Evolutionary conservation across 1,140 invertebrate genomes (phyloP).

Genomic region (Helicorthomorpha holstii): DNA sequence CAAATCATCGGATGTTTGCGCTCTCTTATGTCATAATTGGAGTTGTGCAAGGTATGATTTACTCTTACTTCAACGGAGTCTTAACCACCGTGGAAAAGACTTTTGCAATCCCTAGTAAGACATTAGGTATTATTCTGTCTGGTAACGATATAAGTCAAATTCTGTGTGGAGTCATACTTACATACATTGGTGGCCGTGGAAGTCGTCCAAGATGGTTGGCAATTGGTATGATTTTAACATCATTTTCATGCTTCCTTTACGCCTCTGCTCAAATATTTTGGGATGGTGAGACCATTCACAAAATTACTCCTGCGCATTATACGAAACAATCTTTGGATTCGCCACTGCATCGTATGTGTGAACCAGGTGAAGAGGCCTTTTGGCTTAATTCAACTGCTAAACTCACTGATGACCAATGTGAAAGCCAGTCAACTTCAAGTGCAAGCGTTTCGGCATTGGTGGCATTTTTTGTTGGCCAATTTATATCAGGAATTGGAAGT

Average conservation of each 20-base stretch:
- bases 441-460: neutral
- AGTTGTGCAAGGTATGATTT: conserved; percentile 51
- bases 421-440: neutral
- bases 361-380: neutral
- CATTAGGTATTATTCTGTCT: conserved; percentile 34
- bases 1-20: conserved; percentile 56
- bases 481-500: conserved; percentile 3
- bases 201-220: conserved; percentile 45
- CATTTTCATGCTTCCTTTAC: conserved; percentile 18
- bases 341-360: neutral
- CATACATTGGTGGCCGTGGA: conserved; percentile 38
- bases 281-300: conserved; percentile 42
- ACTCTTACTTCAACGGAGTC: conserved; percentile 56
- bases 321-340: neutral
- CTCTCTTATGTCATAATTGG: conserved; percentile 52
- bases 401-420: neutral
- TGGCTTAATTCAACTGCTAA: neutral
- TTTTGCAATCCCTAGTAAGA: conserved; percentile 39
- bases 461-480: conserved; percentile 1
- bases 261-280: neutral
- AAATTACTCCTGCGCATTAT: conserved; percentile 35
- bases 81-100: conserved; percentile 63
- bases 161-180: conserved; percentile 36
- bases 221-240: conserved; percentile 37
- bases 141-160: conserved; percentile 54